Base-by-base conservation (phyloP, 2,888 invertebrate species). In the Trichacis sp. region DNA sequence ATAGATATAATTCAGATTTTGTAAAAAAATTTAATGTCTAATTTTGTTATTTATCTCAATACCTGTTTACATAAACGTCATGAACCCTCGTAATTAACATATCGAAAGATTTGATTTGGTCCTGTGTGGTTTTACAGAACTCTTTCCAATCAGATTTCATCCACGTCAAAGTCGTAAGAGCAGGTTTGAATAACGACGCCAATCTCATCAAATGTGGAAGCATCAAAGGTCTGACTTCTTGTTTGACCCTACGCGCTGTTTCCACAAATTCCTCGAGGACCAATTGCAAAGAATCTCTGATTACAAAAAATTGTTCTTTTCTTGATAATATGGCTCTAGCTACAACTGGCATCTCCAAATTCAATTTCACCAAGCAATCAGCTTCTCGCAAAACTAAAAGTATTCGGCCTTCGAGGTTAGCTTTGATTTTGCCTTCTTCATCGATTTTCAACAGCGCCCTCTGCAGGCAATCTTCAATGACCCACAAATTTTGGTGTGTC, bases 171-270 rank as follows among this genome's bases (percentile, higher is more conserved):
- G 88, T 88, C 17, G 89, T 89, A 20, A 97, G 85, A 0, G 94
- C 96, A 0, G 96, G 96, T 55, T 92, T 90, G 18, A 97, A 86
- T 70, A 94, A 89, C 8, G 92, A 91, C 1, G 95, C 93, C 11
- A 97, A 88, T 18, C 92, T 90, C 19, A 94, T 92, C 65, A 96
- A 87, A 86, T 96, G 96, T 0, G 96, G 95, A 29, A 95, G 87
- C 80, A 97, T 91, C 50, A 98, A 86, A 17, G 95, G 94, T n/a
- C 96, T 89, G 12, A 97, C 94, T 85, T 96, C 96, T 43, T 92
- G 85, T 78, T 95, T 94, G 0, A 95, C 94, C 24, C 90, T 88
- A 53, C 89, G 88, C 0, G 93, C 91, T 1, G 91, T 91, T 46
- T 87, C 86, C 29, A 92, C 85, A 75, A 93, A 93, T 81, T 93